Evolutionary conservation across 1,140 invertebrate genomes (phyloP).

Genomic region (Drosophila paulistorum): DNA sequence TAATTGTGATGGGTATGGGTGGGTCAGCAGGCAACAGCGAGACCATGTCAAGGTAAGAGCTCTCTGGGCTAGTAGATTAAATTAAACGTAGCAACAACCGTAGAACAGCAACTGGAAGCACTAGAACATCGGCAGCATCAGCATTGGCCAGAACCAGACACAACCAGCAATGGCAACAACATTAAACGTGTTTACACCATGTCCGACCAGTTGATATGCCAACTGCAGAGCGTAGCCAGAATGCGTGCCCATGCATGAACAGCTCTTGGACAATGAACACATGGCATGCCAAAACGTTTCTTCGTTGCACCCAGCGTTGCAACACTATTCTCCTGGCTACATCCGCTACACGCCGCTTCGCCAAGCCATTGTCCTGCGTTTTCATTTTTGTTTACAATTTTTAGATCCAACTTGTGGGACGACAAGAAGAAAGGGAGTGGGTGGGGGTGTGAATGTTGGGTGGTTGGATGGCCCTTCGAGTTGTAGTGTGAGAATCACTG

Average conservation of each 20-base stretch:
- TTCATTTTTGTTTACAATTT: slow-evolving; percentile 63
- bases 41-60: slow-evolving; percentile 73
- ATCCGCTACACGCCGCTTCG: not conserved
- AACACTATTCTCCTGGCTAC: slow-evolving; percentile 13
- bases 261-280: slow-evolving; percentile 72
- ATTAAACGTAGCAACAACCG: slow-evolving; percentile 68
- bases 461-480: not conserved
- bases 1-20: not conserved
- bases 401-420: slow-evolving; percentile 38
- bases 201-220: slow-evolving; percentile 80
- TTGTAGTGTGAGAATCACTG: slow-evolving; percentile 49
- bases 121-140: slow-evolving; percentile 45
- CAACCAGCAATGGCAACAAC: slow-evolving; percentile 58
- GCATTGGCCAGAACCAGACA: slow-evolving; percentile 36
- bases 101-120: slow-evolving; percentile 61
- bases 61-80: slow-evolving; percentile 74
- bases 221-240: slow-evolving; percentile 47
- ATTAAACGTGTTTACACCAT: slow-evolving; percentile 81
- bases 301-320: slow-evolving; percentile 36
- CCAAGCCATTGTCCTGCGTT: slow-evolving; percentile 64
- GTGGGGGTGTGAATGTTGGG: not conserved
- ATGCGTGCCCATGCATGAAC: slow-evolving; percentile 63
- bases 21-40: slow-evolving; percentile 17
- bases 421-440: not conserved
- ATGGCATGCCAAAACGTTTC: slow-evolving; percentile 61